These are phyloP conservation scores for Venturia canescens DNA, from an alignment of 1,140 invertebrate genomes.

Conservation along the genomic window DNA sequence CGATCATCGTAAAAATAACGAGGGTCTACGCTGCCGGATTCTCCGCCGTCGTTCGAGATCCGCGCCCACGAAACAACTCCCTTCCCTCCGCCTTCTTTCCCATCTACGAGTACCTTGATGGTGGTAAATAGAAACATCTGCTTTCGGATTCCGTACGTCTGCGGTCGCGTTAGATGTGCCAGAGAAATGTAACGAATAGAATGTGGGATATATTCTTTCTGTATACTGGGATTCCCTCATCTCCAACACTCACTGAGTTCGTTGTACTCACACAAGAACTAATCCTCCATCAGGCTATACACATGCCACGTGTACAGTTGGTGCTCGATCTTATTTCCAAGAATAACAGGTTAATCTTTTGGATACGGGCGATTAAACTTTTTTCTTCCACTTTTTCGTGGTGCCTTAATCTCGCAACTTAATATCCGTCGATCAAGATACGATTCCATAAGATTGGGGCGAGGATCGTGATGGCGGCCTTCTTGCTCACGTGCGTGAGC, in stretches of 20 bases:
- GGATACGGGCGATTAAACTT: slow-evolving; percentile 38
- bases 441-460: slow-evolving; percentile 40
- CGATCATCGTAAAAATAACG: slow-evolving; percentile 61
- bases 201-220: slow-evolving; percentile 17
- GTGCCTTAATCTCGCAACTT: slow-evolving; percentile 65
- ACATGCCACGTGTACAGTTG: not conserved
- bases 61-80: slow-evolving; percentile 47
- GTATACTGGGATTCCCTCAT: slow-evolving; percentile 32
- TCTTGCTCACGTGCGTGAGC: not conserved
- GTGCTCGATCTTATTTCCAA: slow-evolving; percentile 23
- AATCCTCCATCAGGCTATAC: slow-evolving; percentile 15
- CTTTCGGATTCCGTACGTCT: slow-evolving; percentile 66
- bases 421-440: slow-evolving; percentile 61
- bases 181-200: slow-evolving; percentile 41
- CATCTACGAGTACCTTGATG: not conserved
- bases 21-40: slow-evolving; percentile 43
- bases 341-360: slow-evolving; percentile 69
- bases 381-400: not conserved
- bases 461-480: too few relatives aligned
- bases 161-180: slow-evolving; percentile 52
- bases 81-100: slow-evolving; percentile 43
- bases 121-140: slow-evolving; percentile 68
- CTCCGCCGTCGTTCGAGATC: slow-evolving; percentile 33
- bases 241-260: not conserved
- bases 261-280: slow-evolving; percentile 13